phyloP scores from a whole-genome alignment of 1,140 invertebrate genomes.

The Psilanteris sp. region DNA sequence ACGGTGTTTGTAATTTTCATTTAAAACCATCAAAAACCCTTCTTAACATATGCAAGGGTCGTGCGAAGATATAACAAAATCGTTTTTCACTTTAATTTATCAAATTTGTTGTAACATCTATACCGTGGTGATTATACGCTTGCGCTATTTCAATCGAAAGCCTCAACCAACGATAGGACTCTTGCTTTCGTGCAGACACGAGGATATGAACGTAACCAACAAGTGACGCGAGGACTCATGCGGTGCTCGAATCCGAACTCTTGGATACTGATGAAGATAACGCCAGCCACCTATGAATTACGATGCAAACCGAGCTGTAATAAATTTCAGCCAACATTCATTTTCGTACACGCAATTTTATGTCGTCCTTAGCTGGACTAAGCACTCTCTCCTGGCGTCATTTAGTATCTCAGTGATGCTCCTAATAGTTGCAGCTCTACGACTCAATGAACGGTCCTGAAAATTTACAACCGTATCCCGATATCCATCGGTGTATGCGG shows the following conservation, averaged over 20 bases:
- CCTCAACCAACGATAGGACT: slow-evolving; percentile 10
- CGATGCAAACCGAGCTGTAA: slow-evolving; percentile 75
- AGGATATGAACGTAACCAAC: slow-evolving; percentile 27
- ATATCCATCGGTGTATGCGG: slow-evolving; percentile 31
- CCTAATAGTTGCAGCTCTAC: slow-evolving; percentile 72
- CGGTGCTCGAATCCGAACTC: slow-evolving; percentile 49
- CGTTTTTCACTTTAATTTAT: too few relatives aligned
- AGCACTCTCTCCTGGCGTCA: slow-evolving; percentile 75
- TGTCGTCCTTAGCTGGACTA: slow-evolving; percentile 77
- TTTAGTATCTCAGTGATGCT: slow-evolving; percentile 77
- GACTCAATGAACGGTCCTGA: slow-evolving; percentile 66
- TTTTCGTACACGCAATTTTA: slow-evolving; percentile 80
- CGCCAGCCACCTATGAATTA: slow-evolving; percentile 78
- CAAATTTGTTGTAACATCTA: too few relatives aligned
- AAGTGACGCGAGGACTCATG: slow-evolving; percentile 56
- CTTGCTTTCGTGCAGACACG: slow-evolving; percentile 30
- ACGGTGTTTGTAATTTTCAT: too few relatives aligned
- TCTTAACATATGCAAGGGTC: too few relatives aligned
- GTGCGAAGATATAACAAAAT: too few relatives aligned
- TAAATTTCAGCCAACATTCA: slow-evolving; percentile 80
- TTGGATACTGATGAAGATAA: slow-evolving; percentile 78
- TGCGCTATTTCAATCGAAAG: too few relatives aligned
- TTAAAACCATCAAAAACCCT: too few relatives aligned
- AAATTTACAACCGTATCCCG: slow-evolving; percentile 69
- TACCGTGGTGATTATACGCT: too few relatives aligned